Evolutionary conservation across 2,888 invertebrate genomes (phyloP).

Genomic region (Tinea semifulvella): DNA sequence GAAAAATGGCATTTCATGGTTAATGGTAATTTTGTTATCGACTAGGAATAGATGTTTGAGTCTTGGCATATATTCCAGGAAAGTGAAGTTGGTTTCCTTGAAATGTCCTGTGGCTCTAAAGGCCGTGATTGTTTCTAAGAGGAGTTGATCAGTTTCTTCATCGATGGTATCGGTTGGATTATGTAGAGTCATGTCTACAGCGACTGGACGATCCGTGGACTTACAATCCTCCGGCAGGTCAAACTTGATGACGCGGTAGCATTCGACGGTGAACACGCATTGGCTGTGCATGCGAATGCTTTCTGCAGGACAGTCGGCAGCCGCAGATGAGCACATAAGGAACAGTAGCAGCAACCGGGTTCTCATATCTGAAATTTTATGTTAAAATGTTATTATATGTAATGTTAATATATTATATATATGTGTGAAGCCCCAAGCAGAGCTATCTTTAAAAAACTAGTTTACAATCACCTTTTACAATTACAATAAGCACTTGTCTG

Average conservation of each 20-base stretch:
- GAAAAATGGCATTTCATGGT: conserved; percentile 34
- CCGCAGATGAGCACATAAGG: not conserved
- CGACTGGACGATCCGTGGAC: conserved; percentile 38
- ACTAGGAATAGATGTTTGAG: conserved; percentile 33
- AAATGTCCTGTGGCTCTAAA: conserved; percentile 33
- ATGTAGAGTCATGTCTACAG: conserved; percentile 24
- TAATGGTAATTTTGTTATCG: conserved; percentile 31
- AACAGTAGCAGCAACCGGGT: not conserved
- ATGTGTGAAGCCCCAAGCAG: too few relatives aligned
- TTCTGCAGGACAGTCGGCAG: conserved; percentile 27
- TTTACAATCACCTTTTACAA: too few relatives aligned
- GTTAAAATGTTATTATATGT: not conserved
- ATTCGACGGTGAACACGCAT: conserved; percentile 36
- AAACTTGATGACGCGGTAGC: conserved; percentile 24
- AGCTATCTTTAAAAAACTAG: too few relatives aligned
- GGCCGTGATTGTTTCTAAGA: conserved; percentile 29
- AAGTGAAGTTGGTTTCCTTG: conserved; percentile 30
- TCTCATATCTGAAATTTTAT: not conserved
- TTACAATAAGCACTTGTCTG: too few relatives aligned
- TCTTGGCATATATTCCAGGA: conserved; percentile 35
- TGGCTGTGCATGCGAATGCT: conserved; percentile 25
- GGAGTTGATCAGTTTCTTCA: not conserved
- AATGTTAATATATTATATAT: too few relatives aligned
- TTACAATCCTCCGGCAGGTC: conserved; percentile 33
- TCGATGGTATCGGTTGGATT: conserved; percentile 28